These are phyloP conservation scores for Drosophila neotestacea DNA, from an alignment of 2,888 invertebrate genomes.

Conservation along the genomic window DNA sequence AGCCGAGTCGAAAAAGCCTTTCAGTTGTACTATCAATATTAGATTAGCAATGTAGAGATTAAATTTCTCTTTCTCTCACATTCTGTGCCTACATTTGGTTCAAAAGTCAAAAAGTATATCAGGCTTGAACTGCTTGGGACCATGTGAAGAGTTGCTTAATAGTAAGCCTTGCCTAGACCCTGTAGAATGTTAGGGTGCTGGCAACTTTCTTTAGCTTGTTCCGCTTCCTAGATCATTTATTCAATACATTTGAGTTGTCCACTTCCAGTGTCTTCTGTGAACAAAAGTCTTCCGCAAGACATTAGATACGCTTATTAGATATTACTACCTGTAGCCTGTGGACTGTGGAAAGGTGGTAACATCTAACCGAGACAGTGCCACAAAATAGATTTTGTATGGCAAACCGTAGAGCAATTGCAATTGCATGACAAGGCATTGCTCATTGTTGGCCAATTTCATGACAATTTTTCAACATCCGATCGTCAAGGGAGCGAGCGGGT, in stretches of 20 bases:
- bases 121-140: too few species aligned
- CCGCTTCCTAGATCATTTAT: neutral
- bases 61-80: too few species aligned
- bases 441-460: constrained; percentile 81
- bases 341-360: constrained; percentile 42
- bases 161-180: neutral
- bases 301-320: constrained; percentile 65
- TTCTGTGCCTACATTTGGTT: too few species aligned
- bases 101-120: too few species aligned
- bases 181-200: neutral
- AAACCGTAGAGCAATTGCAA: constrained; percentile 43
- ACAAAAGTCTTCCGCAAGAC: constrained; percentile 69
- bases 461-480: constrained; percentile 76
- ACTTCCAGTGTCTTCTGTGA: constrained; percentile 53
- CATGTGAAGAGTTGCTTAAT: too few species aligned
- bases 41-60: too few species aligned
- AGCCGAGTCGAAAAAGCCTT: too few species aligned
- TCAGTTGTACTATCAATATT: too few species aligned
- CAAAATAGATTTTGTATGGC: constrained; percentile 43
- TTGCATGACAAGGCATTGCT: constrained; percentile 60
- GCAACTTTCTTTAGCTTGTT: neutral
- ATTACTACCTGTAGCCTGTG: constrained; percentile 44
- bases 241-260: constrained; percentile 8
- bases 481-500: constrained; percentile 28
- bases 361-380: constrained; percentile 41